Percentiles rank a stretch among this genome's conserved stretches.
Conservation (phyloP, 1,140 invertebrate genomes). For the Phthorimaea operculella region DNA sequence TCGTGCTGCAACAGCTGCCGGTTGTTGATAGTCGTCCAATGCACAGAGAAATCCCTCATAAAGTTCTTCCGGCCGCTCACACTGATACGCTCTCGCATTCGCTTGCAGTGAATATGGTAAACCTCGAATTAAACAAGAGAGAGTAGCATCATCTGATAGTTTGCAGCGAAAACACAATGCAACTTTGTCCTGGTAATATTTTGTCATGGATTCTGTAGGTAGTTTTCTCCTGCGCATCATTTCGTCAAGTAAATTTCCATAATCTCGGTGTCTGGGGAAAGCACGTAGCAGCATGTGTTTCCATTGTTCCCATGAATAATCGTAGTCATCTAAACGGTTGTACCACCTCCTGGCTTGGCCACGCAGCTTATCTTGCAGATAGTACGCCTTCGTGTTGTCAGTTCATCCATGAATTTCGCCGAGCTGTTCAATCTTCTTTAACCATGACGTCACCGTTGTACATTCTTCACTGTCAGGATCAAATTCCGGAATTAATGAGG, state of each 20-base stretch:
- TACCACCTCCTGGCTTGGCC: slow-evolving; percentile 29
- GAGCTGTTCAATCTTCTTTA: slow-evolving; percentile 27
- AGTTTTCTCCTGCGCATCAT: slow-evolving; percentile 29
- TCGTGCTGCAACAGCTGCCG: background rate
- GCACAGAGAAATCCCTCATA: slow-evolving; percentile 30
- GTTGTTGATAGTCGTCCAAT: slow-evolving; percentile 19
- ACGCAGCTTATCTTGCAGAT: slow-evolving; percentile 28
- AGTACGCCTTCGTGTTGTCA: slow-evolving; percentile 19
- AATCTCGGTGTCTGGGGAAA: slow-evolving; percentile 14
- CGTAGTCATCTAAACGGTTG: slow-evolving; percentile 26
- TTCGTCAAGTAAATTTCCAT: slow-evolving; percentile 21
- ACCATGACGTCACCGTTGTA: slow-evolving; percentile 19
- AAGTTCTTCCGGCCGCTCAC: slow-evolving; percentile 24
- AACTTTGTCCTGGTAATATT: slow-evolving; percentile 38
- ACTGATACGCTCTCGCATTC: slow-evolving; percentile 33
- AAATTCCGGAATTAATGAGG: slow-evolving; percentile 15
- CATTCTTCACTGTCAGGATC: slow-evolving; percentile 22
- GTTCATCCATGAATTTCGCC: slow-evolving; percentile 26
- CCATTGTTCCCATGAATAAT: slow-evolving; percentile 28
- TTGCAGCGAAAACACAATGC: slow-evolving; percentile 38
- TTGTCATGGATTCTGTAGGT: slow-evolving; percentile 27
- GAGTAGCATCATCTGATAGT: slow-evolving; percentile 25
- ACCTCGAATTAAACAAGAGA: slow-evolving; percentile 42
- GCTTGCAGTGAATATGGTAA: slow-evolving; percentile 28
- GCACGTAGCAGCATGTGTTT: slow-evolving; percentile 14